These are phyloP conservation scores for Rhabdophis nuchalis DNA, from an alignment of 2,797 vertebrate genomes.

Conservation along the genomic window DNA sequence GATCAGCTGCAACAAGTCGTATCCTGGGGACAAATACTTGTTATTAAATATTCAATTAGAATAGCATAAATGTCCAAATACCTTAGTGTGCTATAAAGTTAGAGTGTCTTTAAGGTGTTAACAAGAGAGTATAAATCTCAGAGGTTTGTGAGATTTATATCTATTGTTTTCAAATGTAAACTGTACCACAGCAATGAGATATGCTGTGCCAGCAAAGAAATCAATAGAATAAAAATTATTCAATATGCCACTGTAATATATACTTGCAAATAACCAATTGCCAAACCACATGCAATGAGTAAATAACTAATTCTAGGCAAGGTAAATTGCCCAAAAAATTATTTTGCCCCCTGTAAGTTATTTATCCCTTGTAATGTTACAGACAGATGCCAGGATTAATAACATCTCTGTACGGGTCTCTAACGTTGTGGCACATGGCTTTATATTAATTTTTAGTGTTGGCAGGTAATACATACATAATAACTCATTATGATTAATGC, in stretches of 20 bases:
- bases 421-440: background rate
- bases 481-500: background rate
- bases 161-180: background rate
- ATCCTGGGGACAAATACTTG: background rate
- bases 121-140: background rate
- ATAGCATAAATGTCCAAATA: background rate
- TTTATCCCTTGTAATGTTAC: background rate
- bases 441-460: background rate
- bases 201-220: background rate
- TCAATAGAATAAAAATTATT: background rate
- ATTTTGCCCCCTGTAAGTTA: background rate
- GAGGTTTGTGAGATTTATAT: background rate
- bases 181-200: background rate
- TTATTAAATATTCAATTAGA: background rate
- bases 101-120: background rate
- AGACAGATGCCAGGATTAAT: background rate
- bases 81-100: background rate
- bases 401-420: background rate
- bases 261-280: background rate
- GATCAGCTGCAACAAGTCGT: background rate
- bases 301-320: background rate
- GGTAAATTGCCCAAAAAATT: background rate
- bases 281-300: background rate
- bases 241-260: background rate
- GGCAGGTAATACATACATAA: background rate